A percentile compares a stretch with the other conserved stretches of the same genome.
These are phyloP conservation scores for Cordilura impudica DNA, from an alignment of 2,888 invertebrate genomes.

Conservation along the genomic window DNA sequence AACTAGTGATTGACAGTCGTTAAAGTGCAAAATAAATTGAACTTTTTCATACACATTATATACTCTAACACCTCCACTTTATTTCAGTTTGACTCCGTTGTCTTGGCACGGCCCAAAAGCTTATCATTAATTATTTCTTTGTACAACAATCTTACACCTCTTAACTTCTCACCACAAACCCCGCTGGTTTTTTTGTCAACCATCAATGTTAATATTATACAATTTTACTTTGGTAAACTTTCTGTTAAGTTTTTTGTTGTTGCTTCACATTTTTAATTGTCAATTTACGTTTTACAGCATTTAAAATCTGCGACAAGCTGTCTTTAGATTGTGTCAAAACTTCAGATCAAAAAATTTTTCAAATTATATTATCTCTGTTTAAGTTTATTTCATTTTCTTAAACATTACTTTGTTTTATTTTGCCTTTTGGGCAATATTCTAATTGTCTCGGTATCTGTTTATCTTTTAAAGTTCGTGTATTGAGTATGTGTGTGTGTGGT, in stretches of 20 bases:
- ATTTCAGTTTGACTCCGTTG: neutral
- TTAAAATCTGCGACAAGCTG: slow-evolving; percentile 56
- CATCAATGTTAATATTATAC: slow-evolving; percentile 14
- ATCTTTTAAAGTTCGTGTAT: neutral
- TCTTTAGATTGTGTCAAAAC: slow-evolving; percentile 59
- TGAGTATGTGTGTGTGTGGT: neutral
- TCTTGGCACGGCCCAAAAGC: slow-evolving; percentile 10
- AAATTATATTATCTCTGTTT: slow-evolving; percentile 39
- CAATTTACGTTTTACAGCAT: slow-evolving; percentile 47
- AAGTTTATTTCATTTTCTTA: slow-evolving; percentile 20
- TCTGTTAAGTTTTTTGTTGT: slow-evolving; percentile 22
- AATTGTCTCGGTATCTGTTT: slow-evolving; percentile 26
- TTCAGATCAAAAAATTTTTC: slow-evolving; percentile 38
- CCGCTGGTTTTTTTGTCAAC: neutral
- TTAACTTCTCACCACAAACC: slow-evolving; percentile 5
- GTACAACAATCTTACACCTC: slow-evolving; percentile 14
- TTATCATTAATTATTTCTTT: slow-evolving; percentile 33
- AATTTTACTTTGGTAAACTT: slow-evolving; percentile 32
- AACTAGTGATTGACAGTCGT: slow-evolving; percentile 47
- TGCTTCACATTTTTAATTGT: slow-evolving; percentile 48
- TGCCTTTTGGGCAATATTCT: slow-evolving; percentile 44
- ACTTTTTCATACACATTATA: neutral
- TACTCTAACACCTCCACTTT: neutral
- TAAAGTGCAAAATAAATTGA: slow-evolving; percentile 38
- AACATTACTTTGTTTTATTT: slow-evolving; percentile 14